These are phyloP conservation scores for Temnothorax unifasciatus DNA, from an alignment of 2,888 invertebrate genomes.

Conservation along the genomic window DNA sequence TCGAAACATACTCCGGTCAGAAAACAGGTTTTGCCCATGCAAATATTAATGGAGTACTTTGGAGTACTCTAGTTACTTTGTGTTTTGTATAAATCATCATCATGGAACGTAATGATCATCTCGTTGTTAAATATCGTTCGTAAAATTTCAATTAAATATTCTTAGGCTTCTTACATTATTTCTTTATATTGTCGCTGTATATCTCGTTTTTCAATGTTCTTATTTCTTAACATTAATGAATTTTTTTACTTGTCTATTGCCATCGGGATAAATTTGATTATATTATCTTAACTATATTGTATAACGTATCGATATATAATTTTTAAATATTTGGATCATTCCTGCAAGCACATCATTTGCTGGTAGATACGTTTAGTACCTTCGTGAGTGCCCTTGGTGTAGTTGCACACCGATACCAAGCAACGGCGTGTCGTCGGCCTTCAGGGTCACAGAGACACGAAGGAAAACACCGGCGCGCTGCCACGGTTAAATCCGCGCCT, in stretches of 20 bases:
- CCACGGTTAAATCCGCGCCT: slow-evolving; percentile 69
- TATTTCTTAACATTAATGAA: neutral
- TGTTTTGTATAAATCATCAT: slow-evolving; percentile 15
- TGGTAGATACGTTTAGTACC: neutral
- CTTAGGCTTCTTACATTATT: neutral
- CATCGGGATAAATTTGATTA: neutral
- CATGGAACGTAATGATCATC: slow-evolving; percentile 21
- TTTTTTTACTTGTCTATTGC: neutral
- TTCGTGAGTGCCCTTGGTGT: neutral
- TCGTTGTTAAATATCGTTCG: neutral
- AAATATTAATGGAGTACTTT: slow-evolving; percentile 71
- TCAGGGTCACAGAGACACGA: slow-evolving; percentile 56
- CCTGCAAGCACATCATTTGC: neutral
- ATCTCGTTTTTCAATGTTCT: neutral
- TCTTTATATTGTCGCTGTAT: too few species aligned
- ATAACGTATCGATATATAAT: neutral
- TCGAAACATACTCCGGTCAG: slow-evolving; percentile 36
- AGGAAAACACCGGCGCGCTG: slow-evolving; percentile 64
- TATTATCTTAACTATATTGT: neutral
- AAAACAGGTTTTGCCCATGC: slow-evolving; percentile 73
- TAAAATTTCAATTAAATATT: slow-evolving; percentile 2
- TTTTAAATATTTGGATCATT: neutral
- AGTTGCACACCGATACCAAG: slow-evolving; percentile 17
- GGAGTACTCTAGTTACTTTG: slow-evolving; percentile 62
- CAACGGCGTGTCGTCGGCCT: slow-evolving; percentile 18